Evolutionary conservation across 2,113 vertebrate species (phyloP), one percentile per base, ranked within the genome.

Genomic region (Cyprinodon variegatus): DNA sequence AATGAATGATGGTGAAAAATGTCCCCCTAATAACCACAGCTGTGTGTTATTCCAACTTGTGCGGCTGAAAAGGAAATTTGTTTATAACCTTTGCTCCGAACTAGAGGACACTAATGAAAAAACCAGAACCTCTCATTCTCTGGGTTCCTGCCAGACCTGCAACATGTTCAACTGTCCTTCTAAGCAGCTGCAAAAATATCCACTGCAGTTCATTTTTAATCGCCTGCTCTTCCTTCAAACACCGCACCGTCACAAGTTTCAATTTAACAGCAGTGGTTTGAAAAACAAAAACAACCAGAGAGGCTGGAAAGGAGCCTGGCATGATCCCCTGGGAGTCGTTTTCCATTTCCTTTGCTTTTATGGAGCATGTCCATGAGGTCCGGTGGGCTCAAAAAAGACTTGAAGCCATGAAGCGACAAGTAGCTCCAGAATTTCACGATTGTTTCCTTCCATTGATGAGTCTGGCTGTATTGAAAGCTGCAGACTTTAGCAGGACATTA

Each of bases 121-220:
- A 1, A 57, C 41, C 81, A 83, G 72, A 77, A 45, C 79, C 60
- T 6, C 67, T 9, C 48, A 11, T 57, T 40, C 65, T 45, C 68
- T 37, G 50, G 29, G 3, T 41, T 72, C 74, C 74, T 62, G 65
- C 65, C 0, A 65, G 77, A 15, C 62, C 70, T 1, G 20, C 79
- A 67, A 82, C 77, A 71, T 1, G 46, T 57, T 71, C 80, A 38
- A 61, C 81, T 76, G 70, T 60, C 53, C 70, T 72, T 81, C 65
- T 22, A 57, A 29, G 60, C 87, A 90, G 85, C 87, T 86, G 83
- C 81, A 67, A 66, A 82, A 89, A 91, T 82, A 89, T 80, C 74
- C 83, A 75, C 9, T 64, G 62, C 79, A 86, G 67, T 83, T 80
- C 22, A 74, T 74, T 78, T 81, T 85, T 86, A 91, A 85, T 88